These are phyloP conservation scores for Anabas testudineus DNA, from an alignment of 2,797 vertebrate species.

Conservation along the genomic window DNA sequence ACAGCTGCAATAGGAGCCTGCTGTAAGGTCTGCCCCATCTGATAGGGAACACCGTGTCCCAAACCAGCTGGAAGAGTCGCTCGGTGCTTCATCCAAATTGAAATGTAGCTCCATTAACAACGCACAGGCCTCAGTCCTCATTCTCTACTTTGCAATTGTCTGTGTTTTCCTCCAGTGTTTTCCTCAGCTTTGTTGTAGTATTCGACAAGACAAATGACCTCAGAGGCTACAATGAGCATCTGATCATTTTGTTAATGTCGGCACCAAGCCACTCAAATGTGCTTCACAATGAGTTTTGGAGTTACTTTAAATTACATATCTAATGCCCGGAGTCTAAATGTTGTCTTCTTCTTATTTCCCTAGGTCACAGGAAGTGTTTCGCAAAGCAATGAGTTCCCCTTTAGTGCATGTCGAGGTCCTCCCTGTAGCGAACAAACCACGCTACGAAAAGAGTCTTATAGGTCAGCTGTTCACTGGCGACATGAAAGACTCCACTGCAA, in stretches of 20 bases:
- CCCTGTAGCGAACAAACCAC: conserved; percentile 82
- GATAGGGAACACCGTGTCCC: conserved; percentile 56
- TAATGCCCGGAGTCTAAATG: too few species aligned
- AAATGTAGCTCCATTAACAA: conserved; percentile 49
- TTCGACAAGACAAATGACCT: neutral
- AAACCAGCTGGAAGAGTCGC: conserved; percentile 59
- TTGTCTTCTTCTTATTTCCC: neutral
- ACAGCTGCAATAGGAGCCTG: conserved; percentile 38
- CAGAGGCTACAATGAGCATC: neutral
- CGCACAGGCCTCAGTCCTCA: conserved; percentile 19
- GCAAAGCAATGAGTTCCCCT: conserved; percentile 88
- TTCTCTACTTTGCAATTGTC: conserved; percentile 20
- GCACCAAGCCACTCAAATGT: neutral
- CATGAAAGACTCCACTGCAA: conserved; percentile 62
- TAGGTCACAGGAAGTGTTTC: conserved; percentile 91
- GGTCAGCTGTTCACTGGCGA: conserved; percentile 83
- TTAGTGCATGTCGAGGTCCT: conserved; percentile 86
- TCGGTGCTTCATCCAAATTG: conserved; percentile 46
- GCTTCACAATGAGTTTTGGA: neutral
- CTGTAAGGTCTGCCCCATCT: conserved; percentile 58
- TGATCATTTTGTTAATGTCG: neutral
- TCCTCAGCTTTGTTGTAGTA: conserved; percentile 8
- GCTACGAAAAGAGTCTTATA: conserved; percentile 92
- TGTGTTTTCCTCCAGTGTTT: conserved; percentile 17
- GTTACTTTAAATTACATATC: neutral